A percentile compares a stretch with the other conserved stretches of the same genome.
These are phyloP conservation scores for Fringilla coelebs DNA, from an alignment of 2,797 vertebrate genomes.

Conservation along the genomic window DNA sequence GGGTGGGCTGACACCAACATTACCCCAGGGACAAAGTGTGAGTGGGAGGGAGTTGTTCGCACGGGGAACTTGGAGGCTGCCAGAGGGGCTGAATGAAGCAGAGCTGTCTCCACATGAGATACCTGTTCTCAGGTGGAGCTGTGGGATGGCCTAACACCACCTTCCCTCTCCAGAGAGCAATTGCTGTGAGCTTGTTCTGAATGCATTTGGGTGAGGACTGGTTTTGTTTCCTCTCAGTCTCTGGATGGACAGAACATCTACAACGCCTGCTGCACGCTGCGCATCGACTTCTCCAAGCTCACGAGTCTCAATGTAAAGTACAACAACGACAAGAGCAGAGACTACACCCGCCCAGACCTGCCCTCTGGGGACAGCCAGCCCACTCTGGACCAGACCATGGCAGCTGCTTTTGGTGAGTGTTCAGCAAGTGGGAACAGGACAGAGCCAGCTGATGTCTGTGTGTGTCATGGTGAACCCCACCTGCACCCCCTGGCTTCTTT, in stretches of 20 bases:
- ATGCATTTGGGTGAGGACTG: background rate
- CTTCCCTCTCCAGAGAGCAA: background rate
- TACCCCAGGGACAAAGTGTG: background rate
- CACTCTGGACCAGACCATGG: slow-evolving; percentile 86
- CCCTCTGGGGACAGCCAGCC: slow-evolving; percentile 90
- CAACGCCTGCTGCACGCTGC: slow-evolving; percentile 93
- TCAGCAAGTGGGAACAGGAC: background rate
- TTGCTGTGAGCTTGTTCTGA: background rate
- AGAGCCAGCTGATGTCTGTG: too few relatives aligned
- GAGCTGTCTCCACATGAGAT: background rate
- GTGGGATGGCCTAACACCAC: background rate
- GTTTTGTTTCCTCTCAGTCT: slow-evolving; percentile 71
- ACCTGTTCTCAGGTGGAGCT: background rate
- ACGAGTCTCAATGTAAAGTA: slow-evolving; percentile 95
- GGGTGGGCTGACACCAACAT: background rate
- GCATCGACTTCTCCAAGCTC: slow-evolving; percentile 95
- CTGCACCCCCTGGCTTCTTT: background rate
- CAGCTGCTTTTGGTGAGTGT: slow-evolving; percentile 88
- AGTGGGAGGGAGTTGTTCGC: background rate
- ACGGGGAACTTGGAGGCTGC: background rate
- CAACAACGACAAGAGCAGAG: slow-evolving; percentile 95
- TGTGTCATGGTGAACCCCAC: background rate
- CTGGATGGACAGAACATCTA: slow-evolving; percentile 97
- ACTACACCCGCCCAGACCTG: slow-evolving; percentile 92
- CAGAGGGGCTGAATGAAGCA: background rate